Base-by-base conservation (phyloP, 2,888 invertebrate genomes). In the Hipparchia semele region DNA sequence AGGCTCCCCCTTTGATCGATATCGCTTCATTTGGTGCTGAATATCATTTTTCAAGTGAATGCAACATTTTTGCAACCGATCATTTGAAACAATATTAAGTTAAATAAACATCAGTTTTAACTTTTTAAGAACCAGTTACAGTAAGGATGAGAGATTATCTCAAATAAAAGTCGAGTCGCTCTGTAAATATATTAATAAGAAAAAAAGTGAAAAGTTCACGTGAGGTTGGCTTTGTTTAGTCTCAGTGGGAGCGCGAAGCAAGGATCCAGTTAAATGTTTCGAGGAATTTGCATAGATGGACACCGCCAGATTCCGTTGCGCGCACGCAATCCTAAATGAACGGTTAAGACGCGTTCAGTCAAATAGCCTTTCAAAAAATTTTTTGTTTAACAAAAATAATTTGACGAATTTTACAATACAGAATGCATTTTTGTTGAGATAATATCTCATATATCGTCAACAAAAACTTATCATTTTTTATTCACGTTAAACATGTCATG, bases 221-320 rank as follows among this genome's bases (percentile, higher is more conserved):
- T 79, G 79, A 82, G 70, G 71, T 80, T 87, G 86, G 87, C 84
- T 86, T 87, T 86, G 84, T 86, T 85, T 83, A 82, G 84, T 80
- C 80, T 80, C 83, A 83, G 86, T 86, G 83, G 87, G 87, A 87
- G 86, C 86, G 84, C 86, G 85, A 86, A 84, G 86, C 85, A 85
- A 87, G 86, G 84, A 86, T 87, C 87, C 86, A 85, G 90, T 89
- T 90, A 90, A 92, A 90, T 87, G 89, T 87, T 94, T 93, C 92
- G 86, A 86, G 86, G 91, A 92, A 94, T 93, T 92, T 92, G 92
- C 94, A 93, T 94, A 93, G 92, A 93, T 92, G 89, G 90, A 89
- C 87, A 88, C 87, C 86, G 87, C 81, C 86, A 86, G 91, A 91
- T 90, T 88, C 83, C 82, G 84, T 81, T 79, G 80, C 80, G 83